Conservation (phyloP, 2,888 invertebrate genomes). For the Nasonia oneida region DNA sequence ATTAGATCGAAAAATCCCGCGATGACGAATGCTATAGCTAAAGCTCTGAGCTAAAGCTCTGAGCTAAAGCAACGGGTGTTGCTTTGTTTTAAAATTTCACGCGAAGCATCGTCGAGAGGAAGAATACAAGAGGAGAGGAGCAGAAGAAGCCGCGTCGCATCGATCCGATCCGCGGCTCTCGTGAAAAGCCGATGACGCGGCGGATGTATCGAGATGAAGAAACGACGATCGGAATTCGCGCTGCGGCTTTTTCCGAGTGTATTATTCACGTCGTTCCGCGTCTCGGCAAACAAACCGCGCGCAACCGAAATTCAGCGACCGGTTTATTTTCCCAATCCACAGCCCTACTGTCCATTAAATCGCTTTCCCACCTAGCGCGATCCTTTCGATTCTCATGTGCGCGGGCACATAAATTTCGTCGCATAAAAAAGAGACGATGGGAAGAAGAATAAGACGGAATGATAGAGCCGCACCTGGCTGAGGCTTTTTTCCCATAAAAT, state of each 20-base stretch:
- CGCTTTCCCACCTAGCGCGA: constrained; percentile 24
- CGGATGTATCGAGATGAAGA: constrained; percentile 42
- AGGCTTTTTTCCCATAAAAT: constrained; percentile 28
- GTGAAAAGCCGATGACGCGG: constrained; percentile 52
- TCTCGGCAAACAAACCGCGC: too few relatives aligned
- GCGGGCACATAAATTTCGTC: neutral
- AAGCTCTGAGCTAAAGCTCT: too few relatives aligned
- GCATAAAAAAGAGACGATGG: neutral
- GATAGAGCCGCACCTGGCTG: constrained; percentile 35
- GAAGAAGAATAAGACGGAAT: constrained; percentile 9
- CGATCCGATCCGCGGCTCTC: constrained; percentile 4
- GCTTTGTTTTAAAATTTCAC: constrained; percentile 49
- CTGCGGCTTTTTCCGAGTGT: neutral
- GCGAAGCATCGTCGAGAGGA: neutral
- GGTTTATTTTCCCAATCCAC: constrained; percentile 29
- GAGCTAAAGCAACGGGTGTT: neutral
- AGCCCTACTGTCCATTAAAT: constrained; percentile 35
- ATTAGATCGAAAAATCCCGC: neutral
- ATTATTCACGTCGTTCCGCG: neutral
- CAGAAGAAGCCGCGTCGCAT: constrained; percentile 1
- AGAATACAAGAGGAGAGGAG: neutral
- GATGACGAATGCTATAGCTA: neutral
- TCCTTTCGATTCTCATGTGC: constrained; percentile 55
- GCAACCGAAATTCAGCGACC: constrained; percentile 7
- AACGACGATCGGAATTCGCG: constrained; percentile 5